These are phyloP conservation scores for Oryzias woworae DNA, from an alignment of 2,113 vertebrate species.

Conservation along the genomic window DNA sequence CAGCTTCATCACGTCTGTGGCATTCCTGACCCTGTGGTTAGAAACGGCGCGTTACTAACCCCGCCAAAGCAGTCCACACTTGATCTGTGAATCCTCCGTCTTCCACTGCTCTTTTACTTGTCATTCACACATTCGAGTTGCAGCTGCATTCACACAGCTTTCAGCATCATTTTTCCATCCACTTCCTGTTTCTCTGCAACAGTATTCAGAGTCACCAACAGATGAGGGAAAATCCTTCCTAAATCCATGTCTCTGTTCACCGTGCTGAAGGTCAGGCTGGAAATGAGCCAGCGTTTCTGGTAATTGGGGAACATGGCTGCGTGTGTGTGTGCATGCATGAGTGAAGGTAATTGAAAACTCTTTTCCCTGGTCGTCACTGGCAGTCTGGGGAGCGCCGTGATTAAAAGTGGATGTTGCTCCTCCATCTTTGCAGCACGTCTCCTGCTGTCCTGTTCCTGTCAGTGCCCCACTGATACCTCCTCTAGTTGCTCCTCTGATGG, in stretches of 20 bases:
- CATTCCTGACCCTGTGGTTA: constrained; percentile 9
- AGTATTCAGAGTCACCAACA: constrained; percentile 36
- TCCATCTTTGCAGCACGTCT: constrained; percentile 17
- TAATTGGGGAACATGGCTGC: constrained; percentile 47
- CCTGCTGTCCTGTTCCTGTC: constrained; percentile 3
- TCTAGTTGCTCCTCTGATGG: constrained; percentile 21
- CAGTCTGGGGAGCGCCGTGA: constrained; percentile 41
- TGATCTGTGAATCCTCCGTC: constrained; percentile 57
- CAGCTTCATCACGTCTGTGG: constrained; percentile 7
- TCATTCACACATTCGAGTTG: constrained; percentile 49
- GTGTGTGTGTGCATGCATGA: constrained; percentile 15
- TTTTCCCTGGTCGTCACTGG: constrained; percentile 44
- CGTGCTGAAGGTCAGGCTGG: constrained; percentile 56
- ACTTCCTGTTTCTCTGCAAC: constrained; percentile 26
- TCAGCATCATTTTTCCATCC: constrained; percentile 35
- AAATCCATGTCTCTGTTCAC: constrained; percentile 58
- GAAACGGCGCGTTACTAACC: constrained; percentile 47
- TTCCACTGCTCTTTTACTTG: constrained; percentile 33
- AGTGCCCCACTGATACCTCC: background rate
- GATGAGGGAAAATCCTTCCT: constrained; percentile 24
- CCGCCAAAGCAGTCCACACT: constrained; percentile 45
- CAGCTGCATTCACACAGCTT: constrained; percentile 54
- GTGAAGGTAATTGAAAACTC: constrained; percentile 54
- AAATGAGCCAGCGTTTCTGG: constrained; percentile 48
- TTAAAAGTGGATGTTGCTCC: constrained; percentile 56